Conservation (phyloP, 2,113 vertebrate genomes). For the Coryphaenoides rupestris region DNA sequence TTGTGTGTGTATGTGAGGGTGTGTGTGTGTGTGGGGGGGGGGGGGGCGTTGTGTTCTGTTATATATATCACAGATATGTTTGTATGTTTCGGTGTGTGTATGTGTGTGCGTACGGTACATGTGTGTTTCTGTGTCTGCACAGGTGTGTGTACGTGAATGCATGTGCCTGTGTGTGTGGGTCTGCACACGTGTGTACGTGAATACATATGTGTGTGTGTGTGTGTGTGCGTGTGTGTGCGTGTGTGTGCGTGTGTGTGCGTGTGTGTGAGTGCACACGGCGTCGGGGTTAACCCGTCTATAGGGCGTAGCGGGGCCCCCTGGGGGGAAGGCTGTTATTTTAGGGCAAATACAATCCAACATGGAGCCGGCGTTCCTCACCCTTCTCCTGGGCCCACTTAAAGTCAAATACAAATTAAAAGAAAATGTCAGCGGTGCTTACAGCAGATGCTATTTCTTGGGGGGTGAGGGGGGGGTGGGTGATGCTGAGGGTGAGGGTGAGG, state of each 20-base stretch:
- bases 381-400: conserved; percentile 62
- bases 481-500: no score
- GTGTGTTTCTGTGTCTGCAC: no score
- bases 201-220: not conserved
- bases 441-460: no score
- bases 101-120: no score
- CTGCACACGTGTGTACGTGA: not conserved
- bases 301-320: conserved; percentile 50
- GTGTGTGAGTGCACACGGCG: not conserved
- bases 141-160: no score
- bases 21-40: no score
- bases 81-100: no score
- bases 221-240: conserved; percentile 9
- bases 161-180: no score
- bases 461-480: not conserved
- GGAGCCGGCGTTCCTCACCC: conserved; percentile 53
- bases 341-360: conserved; percentile 70
- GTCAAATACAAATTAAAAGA: conserved; percentile 26
- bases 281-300: conserved; percentile 50
- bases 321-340: conserved; percentile 63
- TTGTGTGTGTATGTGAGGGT: no score
- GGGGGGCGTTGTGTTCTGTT: no score
- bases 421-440: conserved; percentile 51
- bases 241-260: not conserved
- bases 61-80: no score